Percentiles rank a stretch among this genome's conserved stretches.
These are phyloP conservation scores for Micrasema minimum DNA, from an alignment of 1,140 invertebrate genomes.

Conservation along the genomic window DNA sequence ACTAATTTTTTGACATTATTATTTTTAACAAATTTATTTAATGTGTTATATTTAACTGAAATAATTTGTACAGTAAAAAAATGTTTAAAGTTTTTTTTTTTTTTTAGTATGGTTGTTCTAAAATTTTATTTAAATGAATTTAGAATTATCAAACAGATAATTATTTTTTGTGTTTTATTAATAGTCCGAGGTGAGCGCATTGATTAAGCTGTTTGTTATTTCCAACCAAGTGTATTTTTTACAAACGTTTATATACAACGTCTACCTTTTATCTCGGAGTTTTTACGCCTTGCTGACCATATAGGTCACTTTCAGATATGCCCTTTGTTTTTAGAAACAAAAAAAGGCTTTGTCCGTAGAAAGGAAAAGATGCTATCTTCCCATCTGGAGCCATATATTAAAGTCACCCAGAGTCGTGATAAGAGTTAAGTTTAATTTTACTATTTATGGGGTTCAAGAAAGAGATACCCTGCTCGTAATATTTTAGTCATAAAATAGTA, in stretches of 20 bases:
- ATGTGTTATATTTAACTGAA: too few species aligned
- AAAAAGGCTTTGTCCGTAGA: conserved; percentile 20
- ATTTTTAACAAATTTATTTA: too few species aligned
- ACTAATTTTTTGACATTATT: too few species aligned
- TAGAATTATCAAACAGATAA: too few species aligned
- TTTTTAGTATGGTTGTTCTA: too few species aligned
- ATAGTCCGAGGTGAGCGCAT: background rate
- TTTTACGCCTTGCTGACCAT: conserved; percentile 10
- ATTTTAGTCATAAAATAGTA: too few species aligned
- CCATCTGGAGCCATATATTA: conserved; percentile 12
- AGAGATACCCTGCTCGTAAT: too few species aligned
- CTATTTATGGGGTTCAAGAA: background rate
- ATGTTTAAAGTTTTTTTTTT: too few species aligned
- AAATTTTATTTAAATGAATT: too few species aligned
- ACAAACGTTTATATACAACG: conserved; percentile 17
- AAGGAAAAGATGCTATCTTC: background rate
- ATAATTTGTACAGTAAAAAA: too few species aligned
- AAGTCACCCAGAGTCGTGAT: conserved; percentile 1
- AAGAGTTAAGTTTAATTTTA: background rate
- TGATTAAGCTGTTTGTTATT: background rate
- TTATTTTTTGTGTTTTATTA: too few species aligned
- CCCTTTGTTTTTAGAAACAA: conserved; percentile 20
- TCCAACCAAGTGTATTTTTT: conserved; percentile 15
- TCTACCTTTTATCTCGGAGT: conserved; percentile 19
- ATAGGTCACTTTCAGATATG: conserved; percentile 14